Evolutionary conservation across 2,888 invertebrate genomes (phyloP), one percentile per base, ranked within the genome.

Genomic region (Lutraria lutraria): DNA sequence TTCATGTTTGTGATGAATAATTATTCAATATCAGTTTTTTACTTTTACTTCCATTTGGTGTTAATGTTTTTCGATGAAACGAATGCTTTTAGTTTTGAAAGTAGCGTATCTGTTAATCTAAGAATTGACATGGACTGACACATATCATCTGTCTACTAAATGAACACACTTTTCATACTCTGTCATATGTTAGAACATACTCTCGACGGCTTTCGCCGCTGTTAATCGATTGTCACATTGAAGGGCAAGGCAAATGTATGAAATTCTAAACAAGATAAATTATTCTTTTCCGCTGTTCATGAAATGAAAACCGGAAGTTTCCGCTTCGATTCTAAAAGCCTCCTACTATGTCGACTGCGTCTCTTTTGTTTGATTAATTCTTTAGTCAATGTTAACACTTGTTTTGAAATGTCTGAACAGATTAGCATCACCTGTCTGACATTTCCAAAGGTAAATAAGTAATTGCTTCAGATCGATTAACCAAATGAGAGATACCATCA

Each of bases 381-480:
- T n/a, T 68, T 25, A 68, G 63, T 68, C 25, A 68, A 68, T 25
- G 63, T 68, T 21, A 25, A 25, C 63, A 68, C 25, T 68, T 68
- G 63, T 68, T 25, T n/a, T 68, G 63, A 76, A 76, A 76, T 76
- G 76, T 76, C 76, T 19, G 34, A 19, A 76, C 6, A 34, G 76
- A 76, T 76, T 31, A 63, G 16, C 31, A 19, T 76, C 34, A 76
- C 76, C 29, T 76, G 76, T 76, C 29, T 76, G 76, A 34, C 19
- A 31, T 34, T 31, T 76, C 31, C 31, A 76, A 34, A 76, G 76
- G 76, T 76, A 76, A 76, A 34, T 34, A 76, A 34, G 25, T 16
- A 34, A 76, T 76, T 76, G 25, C 34, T 31, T 31, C 3, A 6
- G 34, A 76, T 34, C 29, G 34, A 76, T 76, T 34, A 76, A 68